Base-by-base conservation (phyloP, 1,140 invertebrate genomes). In the Drosophila kurseongensis region DNA sequence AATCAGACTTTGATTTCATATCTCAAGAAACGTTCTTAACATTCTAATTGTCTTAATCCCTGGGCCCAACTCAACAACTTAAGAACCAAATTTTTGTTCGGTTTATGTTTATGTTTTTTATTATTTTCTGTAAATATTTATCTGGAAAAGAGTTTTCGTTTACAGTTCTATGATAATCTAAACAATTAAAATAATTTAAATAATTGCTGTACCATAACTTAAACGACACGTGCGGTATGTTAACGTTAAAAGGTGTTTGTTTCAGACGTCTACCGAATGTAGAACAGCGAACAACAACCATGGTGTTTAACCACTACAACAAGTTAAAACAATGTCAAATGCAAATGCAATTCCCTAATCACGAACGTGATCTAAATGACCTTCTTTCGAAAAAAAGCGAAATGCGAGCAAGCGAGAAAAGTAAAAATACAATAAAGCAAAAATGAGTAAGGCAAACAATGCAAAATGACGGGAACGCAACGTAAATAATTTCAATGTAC, bases 351-450 rank as follows among this genome's bases (percentile, higher is more conserved):
- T 78, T 75, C 74, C 74, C 82, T 60, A 61, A 82, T 85, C 82
- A 85, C 82, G 60, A 50, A 60, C 55, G 78, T 85, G 82, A 85
- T 85, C 82, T 72, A 47, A 81, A 85, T 59, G 82, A 81, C 78
- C 81, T 85, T 85, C 73, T 86, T 85, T 42, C 68, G 68, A 75
- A 16, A 23, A 42, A 16, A 52, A 56, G 14, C 13, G 45, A 65
- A 79, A 72, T 75, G 66, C 75, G 59, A 75, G 42, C 54, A 59
- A 60, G 29, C 56, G 42, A 57, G 67, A 57, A 47, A 47, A 69
- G 35, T 41, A 66, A 44, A 45, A 41, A 54, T 62, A 45, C 16
- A 35, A 44, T 47, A 52, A 38, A 45, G 38, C 18, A 40, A 48
- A 66, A 47, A 61, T 66, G 75, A 66, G 44, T 41, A 55, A 76